Percentiles rank a stretch among this genome's conserved stretches.
These are phyloP conservation scores for Aphelinus certus DNA, from an alignment of 1,140 invertebrate genomes.

Conservation along the genomic window DNA sequence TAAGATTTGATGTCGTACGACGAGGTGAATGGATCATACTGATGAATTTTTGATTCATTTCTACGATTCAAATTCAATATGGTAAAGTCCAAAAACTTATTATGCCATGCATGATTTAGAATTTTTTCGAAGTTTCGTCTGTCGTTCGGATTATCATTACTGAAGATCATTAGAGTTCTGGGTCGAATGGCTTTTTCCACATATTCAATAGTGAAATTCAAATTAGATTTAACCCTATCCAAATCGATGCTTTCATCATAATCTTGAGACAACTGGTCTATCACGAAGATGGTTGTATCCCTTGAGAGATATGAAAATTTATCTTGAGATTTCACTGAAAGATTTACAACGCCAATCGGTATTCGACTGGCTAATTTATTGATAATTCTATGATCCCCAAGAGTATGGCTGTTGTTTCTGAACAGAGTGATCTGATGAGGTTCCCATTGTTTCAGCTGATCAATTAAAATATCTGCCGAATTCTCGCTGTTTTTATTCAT, in stretches of 20 bases:
- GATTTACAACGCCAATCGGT: too few relatives aligned
- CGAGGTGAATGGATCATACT: conserved; percentile 15
- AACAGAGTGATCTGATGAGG: conserved; percentile 2
- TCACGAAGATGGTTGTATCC: background rate
- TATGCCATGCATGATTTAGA: conserved; percentile 5
- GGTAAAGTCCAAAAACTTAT: conserved; percentile 10
- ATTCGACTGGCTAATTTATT: too few relatives aligned
- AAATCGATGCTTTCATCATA: background rate
- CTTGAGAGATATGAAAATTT: background rate
- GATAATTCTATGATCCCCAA: too few relatives aligned
- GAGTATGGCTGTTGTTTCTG: background rate
- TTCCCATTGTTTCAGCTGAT: background rate
- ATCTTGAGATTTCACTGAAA: too few relatives aligned
- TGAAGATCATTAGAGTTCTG: background rate
- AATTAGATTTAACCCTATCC: background rate
- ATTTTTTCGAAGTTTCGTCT: background rate
- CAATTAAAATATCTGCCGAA: conserved; percentile 7
- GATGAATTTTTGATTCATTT: background rate
- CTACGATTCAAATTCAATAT: background rate
- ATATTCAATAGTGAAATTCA: background rate
- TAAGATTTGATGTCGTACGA: background rate
- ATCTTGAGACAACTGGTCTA: background rate
- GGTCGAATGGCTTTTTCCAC: background rate
- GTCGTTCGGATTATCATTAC: background rate
- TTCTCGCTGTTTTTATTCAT: background rate